These are phyloP conservation scores for Drosophila paulistorum DNA, from an alignment of 1,140 invertebrate species.

Conservation along the genomic window DNA sequence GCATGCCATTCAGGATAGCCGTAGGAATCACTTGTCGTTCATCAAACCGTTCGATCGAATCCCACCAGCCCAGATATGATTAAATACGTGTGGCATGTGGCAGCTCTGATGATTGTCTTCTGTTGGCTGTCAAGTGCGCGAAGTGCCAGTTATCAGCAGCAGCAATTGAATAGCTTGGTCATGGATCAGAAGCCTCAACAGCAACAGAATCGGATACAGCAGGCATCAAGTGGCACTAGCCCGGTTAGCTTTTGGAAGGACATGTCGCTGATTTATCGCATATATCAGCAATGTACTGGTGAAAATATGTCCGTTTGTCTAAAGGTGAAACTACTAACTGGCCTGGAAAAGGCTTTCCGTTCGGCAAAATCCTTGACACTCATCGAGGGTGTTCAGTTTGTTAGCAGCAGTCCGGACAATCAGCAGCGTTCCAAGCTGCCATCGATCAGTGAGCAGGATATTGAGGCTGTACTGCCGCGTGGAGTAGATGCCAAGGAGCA, in stretches of 20 bases:
- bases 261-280: conserved; percentile 74
- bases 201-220: conserved; percentile 14
- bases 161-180: conserved; percentile 55
- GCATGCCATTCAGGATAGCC: conserved; percentile 39
- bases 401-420: conserved; percentile 77
- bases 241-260: conserved; percentile 71
- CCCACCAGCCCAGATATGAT: conserved; percentile 54
- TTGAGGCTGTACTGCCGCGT: conserved; percentile 88
- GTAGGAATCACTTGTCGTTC: conserved; percentile 35
- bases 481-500: conserved; percentile 88
- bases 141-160: conserved; percentile 62
- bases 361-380: conserved; percentile 86
- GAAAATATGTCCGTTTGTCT: conserved; percentile 89
- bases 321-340: conserved; percentile 89
- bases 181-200: conserved; percentile 21
- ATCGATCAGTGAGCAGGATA: conserved; percentile 84
- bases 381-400: conserved; percentile 88
- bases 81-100: conserved; percentile 77
- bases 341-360: conserved; percentile 88
- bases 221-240: conserved; percentile 3
- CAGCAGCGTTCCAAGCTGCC: conserved; percentile 52
- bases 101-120: conserved; percentile 70
- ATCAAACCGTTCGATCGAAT: conserved; percentile 5
- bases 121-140: conserved; percentile 69
- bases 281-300: conserved; percentile 90